These are phyloP conservation scores for Notospermus geniculatus DNA, from an alignment of 1,140 invertebrate species.

Conservation along the genomic window DNA sequence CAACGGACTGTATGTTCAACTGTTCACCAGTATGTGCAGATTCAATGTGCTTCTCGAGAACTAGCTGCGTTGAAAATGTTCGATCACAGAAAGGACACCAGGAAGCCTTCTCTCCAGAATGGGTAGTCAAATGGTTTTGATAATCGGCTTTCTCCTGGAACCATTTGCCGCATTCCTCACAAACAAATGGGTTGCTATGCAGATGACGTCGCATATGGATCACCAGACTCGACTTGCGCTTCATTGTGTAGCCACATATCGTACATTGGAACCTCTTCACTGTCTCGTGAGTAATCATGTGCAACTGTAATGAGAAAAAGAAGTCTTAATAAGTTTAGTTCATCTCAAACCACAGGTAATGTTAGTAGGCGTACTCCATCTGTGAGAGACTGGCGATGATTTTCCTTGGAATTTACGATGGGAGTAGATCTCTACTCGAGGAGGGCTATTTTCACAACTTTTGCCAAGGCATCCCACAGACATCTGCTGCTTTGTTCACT, in stretches of 20 bases:
- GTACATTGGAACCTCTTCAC: neutral
- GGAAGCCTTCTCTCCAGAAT: no score
- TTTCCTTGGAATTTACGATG: no score
- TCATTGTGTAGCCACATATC: constrained; percentile 3
- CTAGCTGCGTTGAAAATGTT: neutral
- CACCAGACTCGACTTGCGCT: neutral
- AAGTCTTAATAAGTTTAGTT: neutral
- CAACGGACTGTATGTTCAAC: no score
- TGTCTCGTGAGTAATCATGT: constrained; percentile 1
- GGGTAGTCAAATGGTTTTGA: no score
- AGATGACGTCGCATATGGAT: constrained; percentile 2
- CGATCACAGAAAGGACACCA: constrained; percentile 3
- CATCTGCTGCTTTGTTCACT: no score
- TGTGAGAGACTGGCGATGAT: no score
- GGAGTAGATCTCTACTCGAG: no score
- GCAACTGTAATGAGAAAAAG: neutral
- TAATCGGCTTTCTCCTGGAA: no score
- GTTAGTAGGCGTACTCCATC: no score
- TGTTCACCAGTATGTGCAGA: neutral
- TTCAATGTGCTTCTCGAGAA: constrained; percentile 3
- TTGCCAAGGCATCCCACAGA: no score
- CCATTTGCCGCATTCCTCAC: constrained; percentile 3
- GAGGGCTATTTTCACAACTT: no score
- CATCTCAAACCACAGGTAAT: no score
- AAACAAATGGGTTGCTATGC: neutral